Evolutionary conservation across 1,140 invertebrate genomes (phyloP).

Genomic region (Pseudomyrmex gracilis): DNA sequence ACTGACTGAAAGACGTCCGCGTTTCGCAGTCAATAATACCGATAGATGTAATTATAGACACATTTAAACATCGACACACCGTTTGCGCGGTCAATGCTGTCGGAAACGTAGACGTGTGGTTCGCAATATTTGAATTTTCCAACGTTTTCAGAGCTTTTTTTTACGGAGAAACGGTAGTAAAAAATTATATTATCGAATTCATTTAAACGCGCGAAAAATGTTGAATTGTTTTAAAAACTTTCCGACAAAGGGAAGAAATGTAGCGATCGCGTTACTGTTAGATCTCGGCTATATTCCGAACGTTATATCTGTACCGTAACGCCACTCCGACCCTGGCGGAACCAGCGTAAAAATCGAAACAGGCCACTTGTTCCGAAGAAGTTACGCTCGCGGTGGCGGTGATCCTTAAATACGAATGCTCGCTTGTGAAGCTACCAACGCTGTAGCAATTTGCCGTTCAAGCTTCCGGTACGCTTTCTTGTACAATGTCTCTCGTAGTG

Average conservation of each 20-base stretch:
- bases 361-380: constrained; percentile 8
- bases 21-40: not conserved
- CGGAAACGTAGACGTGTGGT: constrained; percentile 45
- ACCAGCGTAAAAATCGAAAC: constrained; percentile 37
- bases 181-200: constrained; percentile 14
- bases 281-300: not conserved
- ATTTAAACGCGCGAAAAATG: not conserved
- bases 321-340: constrained; percentile 15
- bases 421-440: constrained; percentile 1
- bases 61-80: constrained; percentile 22
- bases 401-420: constrained; percentile 43
- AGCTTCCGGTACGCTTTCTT: constrained; percentile 6
- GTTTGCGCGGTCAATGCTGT: not conserved
- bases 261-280: not conserved
- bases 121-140: not conserved
- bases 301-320: not conserved
- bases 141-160: not conserved
- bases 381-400: constrained; percentile 18
- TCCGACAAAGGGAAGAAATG: too few species aligned
- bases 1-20: not conserved
- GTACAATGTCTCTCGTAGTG: constrained; percentile 9
- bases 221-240: too few species aligned
- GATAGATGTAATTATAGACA: constrained; percentile 49
- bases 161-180: not conserved
- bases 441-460: constrained; percentile 32